Evolutionary conservation across 2,888 invertebrate genomes (phyloP).

Genomic region (Caenorhabditis doughertyi): DNA sequence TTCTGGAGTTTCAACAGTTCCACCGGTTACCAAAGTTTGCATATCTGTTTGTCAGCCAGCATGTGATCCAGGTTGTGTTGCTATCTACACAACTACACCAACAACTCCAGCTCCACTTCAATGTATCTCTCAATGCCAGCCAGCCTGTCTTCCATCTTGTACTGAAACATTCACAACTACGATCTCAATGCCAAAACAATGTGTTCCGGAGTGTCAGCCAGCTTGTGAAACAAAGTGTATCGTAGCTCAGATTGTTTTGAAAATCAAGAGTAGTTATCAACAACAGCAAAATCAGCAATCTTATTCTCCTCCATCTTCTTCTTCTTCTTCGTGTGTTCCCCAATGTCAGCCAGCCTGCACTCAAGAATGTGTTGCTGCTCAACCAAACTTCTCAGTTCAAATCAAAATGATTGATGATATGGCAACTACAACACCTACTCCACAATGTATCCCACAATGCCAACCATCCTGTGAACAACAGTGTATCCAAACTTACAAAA

Average conservation of each 20-base stretch:
- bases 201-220: conserved; percentile 68
- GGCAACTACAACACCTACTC: conserved; percentile 32
- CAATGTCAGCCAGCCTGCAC: conserved; percentile 66
- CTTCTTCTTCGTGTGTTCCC: conserved; percentile 44
- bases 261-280: conserved; percentile 43
- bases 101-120: conserved; percentile 52
- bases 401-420: conserved; percentile 57
- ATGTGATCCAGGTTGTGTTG: conserved; percentile 64
- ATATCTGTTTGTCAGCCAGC: conserved; percentile 61
- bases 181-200: conserved; percentile 47
- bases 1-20: conserved; percentile 42
- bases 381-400: conserved; percentile 56
- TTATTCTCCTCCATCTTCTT: background rate
- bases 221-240: conserved; percentile 66
- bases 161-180: conserved; percentile 57
- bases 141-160: conserved; percentile 62
- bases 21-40: conserved; percentile 53
- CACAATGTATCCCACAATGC: conserved; percentile 55
- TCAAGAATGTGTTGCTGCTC: conserved; percentile 55
- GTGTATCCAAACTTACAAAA: conserved; percentile 63
- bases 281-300: conserved; percentile 33
- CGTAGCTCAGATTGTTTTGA: conserved; percentile 58
- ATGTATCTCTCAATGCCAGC: conserved; percentile 59
- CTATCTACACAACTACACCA: conserved; percentile 38
- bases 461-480: conserved; percentile 63